phyloP scores from a whole-genome alignment of 2,113 vertebrate species.

The Ptyas mucosa region DNA sequence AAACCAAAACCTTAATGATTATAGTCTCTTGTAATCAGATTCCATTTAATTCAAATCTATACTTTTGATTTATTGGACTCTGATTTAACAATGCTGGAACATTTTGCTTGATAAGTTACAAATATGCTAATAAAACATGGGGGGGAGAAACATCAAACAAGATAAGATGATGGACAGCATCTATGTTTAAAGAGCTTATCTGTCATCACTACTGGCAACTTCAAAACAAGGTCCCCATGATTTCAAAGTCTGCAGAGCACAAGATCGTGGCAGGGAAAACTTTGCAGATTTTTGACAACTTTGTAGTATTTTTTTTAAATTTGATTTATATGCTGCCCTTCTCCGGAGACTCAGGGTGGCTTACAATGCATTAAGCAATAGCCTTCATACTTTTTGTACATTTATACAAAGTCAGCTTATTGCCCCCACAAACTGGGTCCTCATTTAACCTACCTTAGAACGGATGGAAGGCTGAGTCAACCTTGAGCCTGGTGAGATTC shows the following conservation, averaged over 20 bases:
- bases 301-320: no score
- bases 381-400: no score
- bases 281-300: not conserved
- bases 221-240: not conserved
- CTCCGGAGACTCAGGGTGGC: no score
- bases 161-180: not conserved
- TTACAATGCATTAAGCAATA: no score
- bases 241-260: not conserved
- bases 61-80: not conserved
- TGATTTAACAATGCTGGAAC: not conserved
- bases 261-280: not conserved
- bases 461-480: no score
- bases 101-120: not conserved
- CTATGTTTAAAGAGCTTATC: not conserved
- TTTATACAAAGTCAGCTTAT: no score
- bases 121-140: not conserved
- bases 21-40: not conserved
- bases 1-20: not conserved
- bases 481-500: no score
- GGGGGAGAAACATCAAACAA: not conserved
- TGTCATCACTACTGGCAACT: not conserved
- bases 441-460: no score
- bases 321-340: no score
- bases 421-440: no score
- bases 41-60: not conserved